Evolutionary conservation across 2,888 invertebrate genomes (phyloP).

Genomic region (Sthenelais limicola): DNA sequence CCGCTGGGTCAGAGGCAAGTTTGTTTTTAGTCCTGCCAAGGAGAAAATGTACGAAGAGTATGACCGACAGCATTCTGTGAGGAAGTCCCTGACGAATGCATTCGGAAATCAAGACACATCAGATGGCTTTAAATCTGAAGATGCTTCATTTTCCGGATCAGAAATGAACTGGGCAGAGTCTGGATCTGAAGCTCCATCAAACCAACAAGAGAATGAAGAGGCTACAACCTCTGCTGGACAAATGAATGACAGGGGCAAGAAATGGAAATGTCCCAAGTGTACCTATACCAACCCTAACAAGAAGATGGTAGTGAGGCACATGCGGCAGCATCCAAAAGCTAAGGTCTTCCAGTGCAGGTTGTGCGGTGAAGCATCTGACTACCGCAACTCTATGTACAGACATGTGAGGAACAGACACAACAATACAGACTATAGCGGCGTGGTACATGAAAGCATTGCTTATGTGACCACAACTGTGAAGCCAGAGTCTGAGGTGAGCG

Average conservation of each 20-base stretch:
- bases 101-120: neutral
- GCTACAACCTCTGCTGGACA: neutral
- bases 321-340: constrained; percentile 53
- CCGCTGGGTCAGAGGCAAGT: constrained; percentile 50
- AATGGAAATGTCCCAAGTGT: constrained; percentile 90
- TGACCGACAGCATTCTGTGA: constrained; percentile 8
- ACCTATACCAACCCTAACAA: constrained; percentile 76
- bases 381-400: constrained; percentile 69
- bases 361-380: constrained; percentile 71
- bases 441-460: constrained; percentile 28
- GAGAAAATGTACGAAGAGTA: constrained; percentile 25
- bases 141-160: no score
- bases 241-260: constrained; percentile 41
- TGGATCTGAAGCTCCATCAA: no score
- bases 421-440: constrained; percentile 51
- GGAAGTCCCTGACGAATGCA: neutral
- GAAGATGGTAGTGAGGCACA: constrained; percentile 62
- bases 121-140: no score
- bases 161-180: no score
- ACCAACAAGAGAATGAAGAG: constrained; percentile 5
- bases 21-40: constrained; percentile 49
- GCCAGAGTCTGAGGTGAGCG: constrained; percentile 1
- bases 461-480: constrained; percentile 21
- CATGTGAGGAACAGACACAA: constrained; percentile 64
- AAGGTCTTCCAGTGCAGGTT: constrained; percentile 61